Conservation (phyloP, 2,113 vertebrate species). For the Phainopepla nitens region DNA sequence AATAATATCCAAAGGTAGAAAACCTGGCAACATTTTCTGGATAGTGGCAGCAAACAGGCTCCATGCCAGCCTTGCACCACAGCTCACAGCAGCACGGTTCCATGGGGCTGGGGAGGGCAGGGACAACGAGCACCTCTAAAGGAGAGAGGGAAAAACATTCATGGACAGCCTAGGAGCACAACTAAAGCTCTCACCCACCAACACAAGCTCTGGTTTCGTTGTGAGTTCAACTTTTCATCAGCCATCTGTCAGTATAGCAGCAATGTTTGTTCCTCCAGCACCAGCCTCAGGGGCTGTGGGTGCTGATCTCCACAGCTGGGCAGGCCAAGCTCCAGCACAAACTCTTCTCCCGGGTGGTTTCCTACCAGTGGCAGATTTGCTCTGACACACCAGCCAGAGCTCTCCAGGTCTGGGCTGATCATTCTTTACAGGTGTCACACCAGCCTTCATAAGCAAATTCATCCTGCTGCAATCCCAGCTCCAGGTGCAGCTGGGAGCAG, state of each 20-base stretch:
- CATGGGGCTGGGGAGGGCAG: accelerated
- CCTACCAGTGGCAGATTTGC: not conserved
- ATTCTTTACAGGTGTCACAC: not conserved
- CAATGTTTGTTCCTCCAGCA: not conserved
- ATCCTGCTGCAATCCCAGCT: not conserved
- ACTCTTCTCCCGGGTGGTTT: not conserved
- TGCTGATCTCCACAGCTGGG: not conserved
- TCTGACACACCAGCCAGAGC: not conserved
- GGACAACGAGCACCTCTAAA: not conserved
- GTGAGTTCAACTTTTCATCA: not conserved
- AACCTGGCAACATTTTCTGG: not conserved
- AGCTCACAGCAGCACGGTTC: not conserved
- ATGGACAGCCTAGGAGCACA: not conserved
- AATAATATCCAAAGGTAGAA: not conserved
- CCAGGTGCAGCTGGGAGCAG: not conserved
- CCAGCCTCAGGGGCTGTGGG: not conserved
- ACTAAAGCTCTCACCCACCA: not conserved
- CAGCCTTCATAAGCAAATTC: not conserved
- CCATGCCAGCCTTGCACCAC: not conserved
- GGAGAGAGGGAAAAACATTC: not conserved
- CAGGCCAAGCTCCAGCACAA: not conserved
- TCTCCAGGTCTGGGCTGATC: not conserved
- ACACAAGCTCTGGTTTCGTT: not conserved
- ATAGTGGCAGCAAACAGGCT: not conserved
- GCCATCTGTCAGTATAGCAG: not conserved